Base-by-base conservation (phyloP, 2,113 vertebrate genomes). In the Paratilapia polleni region DNA sequence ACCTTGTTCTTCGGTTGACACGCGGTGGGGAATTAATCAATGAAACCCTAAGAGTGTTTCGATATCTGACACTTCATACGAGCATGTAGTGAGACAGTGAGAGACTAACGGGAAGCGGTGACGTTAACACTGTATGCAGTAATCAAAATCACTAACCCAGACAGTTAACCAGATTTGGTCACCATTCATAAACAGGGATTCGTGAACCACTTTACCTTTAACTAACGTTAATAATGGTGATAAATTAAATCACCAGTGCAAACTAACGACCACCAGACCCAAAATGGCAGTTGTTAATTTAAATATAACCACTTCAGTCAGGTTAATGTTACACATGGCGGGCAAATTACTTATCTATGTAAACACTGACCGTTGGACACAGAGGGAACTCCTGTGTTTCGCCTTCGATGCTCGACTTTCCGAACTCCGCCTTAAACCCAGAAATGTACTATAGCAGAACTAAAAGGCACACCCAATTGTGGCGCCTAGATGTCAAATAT, bases 331-430 rank as follows among this genome's bases (percentile, higher is more conserved):
- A 15, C 56, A 56, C 28, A 83, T 75, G 83, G 68, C 24, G 26
- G 57, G 22, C 3, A 20, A 36, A 8, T 38, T 2, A 24, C 28
- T 52, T 4, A 19, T 52, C 19, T 38, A 2, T 26, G 41, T 10
- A 63, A 28, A 77, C 36, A 79, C 89, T 64, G 13, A 86, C 83
- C 28, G 52, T 22, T 41, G 10, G 7, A 19, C 17, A 43, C 11
- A 26, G 62, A 1, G 9, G 14, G 26, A 58, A 3, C 5, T 36
- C 9, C 24, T 14, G 11, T 4, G 6, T 2, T 22, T 20, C 22
- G 11, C 14, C 13, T 36, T 22, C 20, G 57, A 7, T 4, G 22
- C 13, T 20, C 12, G 15, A 47, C n/a, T 20, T 70, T 73, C 14
- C 3, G 5, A 63, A 10, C 73, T 57, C 61, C 1, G 14, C 24